These are phyloP conservation scores for Ethmia dodecea DNA, from an alignment of 2,888 invertebrate genomes.

Conservation along the genomic window DNA sequence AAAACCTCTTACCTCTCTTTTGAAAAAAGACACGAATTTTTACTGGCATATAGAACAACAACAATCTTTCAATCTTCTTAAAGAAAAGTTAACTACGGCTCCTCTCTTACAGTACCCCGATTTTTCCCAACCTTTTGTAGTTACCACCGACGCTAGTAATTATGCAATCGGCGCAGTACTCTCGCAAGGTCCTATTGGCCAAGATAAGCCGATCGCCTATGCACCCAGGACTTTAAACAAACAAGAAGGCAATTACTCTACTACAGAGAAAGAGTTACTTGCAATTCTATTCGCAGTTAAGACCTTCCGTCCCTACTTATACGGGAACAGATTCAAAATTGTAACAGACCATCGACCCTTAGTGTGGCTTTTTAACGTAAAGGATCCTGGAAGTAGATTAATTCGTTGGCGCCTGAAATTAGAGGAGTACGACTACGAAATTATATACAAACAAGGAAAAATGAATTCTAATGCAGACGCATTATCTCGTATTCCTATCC, in stretches of 20 bases:
- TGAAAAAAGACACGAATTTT: slow-evolving; percentile 9
- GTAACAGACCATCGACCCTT: slow-evolving; percentile 1
- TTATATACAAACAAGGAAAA: slow-evolving; percentile 1
- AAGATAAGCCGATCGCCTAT: slow-evolving; percentile 5
- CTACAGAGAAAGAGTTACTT: slow-evolving; percentile 14
- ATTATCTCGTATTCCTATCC: neutral
- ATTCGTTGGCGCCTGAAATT: slow-evolving; percentile 1
- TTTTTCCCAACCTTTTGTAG: slow-evolving; percentile 1
- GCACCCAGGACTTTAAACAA: slow-evolving; percentile 5
- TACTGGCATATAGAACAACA: slow-evolving; percentile 9
- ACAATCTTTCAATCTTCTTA: slow-evolving; percentile 7
- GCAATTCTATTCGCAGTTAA: slow-evolving; percentile 13
- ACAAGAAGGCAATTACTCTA: slow-evolving; percentile 15
- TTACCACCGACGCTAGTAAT: slow-evolving; percentile 4
- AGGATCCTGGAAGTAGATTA: slow-evolving; percentile 1
- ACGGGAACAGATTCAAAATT: slow-evolving; percentile 3
- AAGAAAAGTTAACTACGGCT: slow-evolving; percentile 4
- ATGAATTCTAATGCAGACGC: neutral
- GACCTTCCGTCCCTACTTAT: slow-evolving; percentile 14
- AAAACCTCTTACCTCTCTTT: slow-evolving; percentile 8
- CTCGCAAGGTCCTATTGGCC: slow-evolving; percentile 3
- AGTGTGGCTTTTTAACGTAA: slow-evolving; percentile 1
- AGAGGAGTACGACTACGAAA: slow-evolving; percentile 2
- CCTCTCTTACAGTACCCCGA: slow-evolving; percentile 11
- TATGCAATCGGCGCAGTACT: slow-evolving; percentile 3